A percentile compares a stretch with the other conserved stretches of the same genome.
phyloP scores from a whole-genome alignment of 1,140 invertebrate species.

The Drosophila yakuba region DNA sequence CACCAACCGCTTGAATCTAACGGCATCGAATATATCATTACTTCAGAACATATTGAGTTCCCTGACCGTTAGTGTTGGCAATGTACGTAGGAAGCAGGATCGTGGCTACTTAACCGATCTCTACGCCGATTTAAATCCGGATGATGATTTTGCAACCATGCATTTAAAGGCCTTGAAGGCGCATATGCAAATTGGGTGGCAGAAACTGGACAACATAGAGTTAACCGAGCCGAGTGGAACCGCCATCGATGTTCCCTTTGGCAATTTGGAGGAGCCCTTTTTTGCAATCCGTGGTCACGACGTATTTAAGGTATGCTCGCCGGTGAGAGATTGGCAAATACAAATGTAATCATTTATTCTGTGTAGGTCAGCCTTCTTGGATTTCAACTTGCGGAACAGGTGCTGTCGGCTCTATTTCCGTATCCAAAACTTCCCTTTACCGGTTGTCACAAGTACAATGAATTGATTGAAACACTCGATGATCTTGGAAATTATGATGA shows the following conservation, averaged over 20 bases:
- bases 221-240: background rate
- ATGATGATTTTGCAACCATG: background rate
- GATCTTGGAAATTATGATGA: no score
- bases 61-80: background rate
- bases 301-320: constrained; percentile 1
- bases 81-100: background rate
- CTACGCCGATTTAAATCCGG: background rate
- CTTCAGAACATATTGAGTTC: background rate
- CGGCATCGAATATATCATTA: background rate
- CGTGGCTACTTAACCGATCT: constrained; percentile 1
- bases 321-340: background rate
- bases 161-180: background rate
- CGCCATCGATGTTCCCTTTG: background rate
- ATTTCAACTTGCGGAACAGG: background rate
- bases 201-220: background rate
- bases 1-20: background rate
- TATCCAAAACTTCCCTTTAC: background rate
- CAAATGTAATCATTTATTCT: background rate
- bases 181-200: background rate
- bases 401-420: background rate
- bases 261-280: background rate
- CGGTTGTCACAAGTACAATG: no score
- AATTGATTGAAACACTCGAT: no score
- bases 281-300: constrained; percentile 3
- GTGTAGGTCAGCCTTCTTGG: background rate